phyloP scores from a whole-genome alignment of 2,797 vertebrate species.

The Sitta carolinensis region DNA sequence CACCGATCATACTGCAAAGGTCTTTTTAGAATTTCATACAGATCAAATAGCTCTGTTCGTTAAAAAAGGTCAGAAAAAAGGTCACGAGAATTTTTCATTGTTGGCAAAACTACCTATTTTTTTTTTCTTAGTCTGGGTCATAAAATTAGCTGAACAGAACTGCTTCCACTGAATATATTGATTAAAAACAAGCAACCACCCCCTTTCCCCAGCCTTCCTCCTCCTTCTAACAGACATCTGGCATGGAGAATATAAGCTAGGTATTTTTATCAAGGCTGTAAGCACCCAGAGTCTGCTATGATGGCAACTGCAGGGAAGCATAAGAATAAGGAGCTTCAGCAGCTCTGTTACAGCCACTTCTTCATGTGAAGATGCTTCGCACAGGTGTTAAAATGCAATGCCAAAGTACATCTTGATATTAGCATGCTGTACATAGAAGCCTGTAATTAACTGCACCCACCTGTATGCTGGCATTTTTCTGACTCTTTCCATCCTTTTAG shows the following conservation, averaged over 20 bases:
- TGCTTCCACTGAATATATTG: slow-evolving; percentile 2
- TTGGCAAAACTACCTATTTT: neutral
- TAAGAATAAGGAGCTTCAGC: neutral
- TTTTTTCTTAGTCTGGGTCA: slow-evolving; percentile 1
- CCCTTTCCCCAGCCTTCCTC: neutral
- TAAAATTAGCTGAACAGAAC: neutral
- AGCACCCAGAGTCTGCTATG: neutral
- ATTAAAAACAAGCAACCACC: neutral
- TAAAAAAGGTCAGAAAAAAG: slow-evolving; percentile 51
- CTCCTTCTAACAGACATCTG: neutral
- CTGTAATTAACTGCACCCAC: slow-evolving; percentile 44
- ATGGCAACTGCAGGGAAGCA: neutral
- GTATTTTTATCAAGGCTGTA: neutral
- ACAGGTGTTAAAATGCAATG: neutral
- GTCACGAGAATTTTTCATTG: slow-evolving; percentile 20
- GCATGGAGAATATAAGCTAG: neutral
- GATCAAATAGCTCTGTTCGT: slow-evolving; percentile 12
- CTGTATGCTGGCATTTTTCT: slow-evolving; percentile 34
- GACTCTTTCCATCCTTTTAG: slow-evolving; percentile 39
- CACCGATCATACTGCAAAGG: slow-evolving; percentile 26
- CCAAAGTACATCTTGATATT: neutral
- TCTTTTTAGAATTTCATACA: slow-evolving; percentile 25
- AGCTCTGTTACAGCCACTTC: neutral
- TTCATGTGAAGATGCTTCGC: neutral
- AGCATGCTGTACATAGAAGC: neutral